Conservation (phyloP, 2,113 vertebrate genomes). For the Gadus macrocephalus region DNA sequence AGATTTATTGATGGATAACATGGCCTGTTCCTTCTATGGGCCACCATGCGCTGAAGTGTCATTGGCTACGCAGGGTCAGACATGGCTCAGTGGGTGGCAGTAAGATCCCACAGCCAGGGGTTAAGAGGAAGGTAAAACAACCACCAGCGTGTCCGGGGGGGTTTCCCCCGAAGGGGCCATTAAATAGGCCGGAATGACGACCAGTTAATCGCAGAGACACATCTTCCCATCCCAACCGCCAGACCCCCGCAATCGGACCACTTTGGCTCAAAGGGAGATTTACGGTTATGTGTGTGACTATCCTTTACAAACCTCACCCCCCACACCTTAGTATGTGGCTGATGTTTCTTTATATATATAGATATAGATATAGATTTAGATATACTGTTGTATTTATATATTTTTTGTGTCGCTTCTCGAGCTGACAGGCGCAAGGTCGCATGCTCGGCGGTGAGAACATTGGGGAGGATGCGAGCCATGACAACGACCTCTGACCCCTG, state of each 20-base stretch:
- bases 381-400: not conserved
- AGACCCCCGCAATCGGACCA: constrained; percentile 11
- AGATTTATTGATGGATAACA: too few species aligned
- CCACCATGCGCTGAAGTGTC: too few species aligned
- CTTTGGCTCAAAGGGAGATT: constrained; percentile 49
- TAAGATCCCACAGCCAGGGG: not conserved
- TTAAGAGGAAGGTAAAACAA: not conserved
- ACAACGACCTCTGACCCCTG: constrained; percentile 6
- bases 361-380: too few species aligned
- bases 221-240: constrained; percentile 12
- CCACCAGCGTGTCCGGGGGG: not conserved
- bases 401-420: not conserved
- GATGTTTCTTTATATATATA: constrained; percentile 11
- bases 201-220: constrained; percentile 29
- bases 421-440: constrained; percentile 35
- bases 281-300: constrained; percentile 28
- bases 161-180: constrained; percentile 22
- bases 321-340: constrained; percentile 16
- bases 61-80: not conserved
- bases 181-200: constrained; percentile 56
- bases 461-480: not conserved
- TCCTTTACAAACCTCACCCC: constrained; percentile 34
- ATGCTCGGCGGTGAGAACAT: constrained; percentile 13
- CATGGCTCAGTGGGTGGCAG: not conserved
- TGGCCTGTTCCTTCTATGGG: too few species aligned